These are phyloP conservation scores for Tragelaphus eurycerus DNA, from an alignment of 2,797 vertebrate species.

Conservation along the genomic window DNA sequence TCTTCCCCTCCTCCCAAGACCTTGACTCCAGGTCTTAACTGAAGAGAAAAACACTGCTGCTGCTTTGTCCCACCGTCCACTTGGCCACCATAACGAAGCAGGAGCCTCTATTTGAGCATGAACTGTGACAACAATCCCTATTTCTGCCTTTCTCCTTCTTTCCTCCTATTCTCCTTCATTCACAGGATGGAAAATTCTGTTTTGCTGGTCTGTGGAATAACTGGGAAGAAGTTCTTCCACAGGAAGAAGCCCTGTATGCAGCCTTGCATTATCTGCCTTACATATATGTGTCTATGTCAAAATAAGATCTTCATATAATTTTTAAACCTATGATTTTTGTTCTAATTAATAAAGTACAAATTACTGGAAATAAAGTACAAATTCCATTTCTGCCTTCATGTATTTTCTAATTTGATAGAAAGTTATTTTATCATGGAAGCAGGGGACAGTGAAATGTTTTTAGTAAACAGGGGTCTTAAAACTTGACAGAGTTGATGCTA, in stretches of 20 bases:
- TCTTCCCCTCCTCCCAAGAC: neutral
- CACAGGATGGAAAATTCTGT: neutral
- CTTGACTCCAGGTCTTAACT: neutral
- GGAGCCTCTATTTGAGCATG: neutral
- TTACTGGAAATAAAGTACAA: slow-evolving; percentile 12
- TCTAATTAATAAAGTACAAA: slow-evolving; percentile 12
- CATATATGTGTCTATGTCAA: neutral
- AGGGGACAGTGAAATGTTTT: neutral
- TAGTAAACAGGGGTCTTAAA: neutral
- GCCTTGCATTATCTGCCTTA: neutral
- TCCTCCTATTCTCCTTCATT: neutral
- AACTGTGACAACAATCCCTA: neutral
- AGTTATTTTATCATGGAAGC: neutral
- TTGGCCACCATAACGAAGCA: neutral
- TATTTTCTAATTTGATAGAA: slow-evolving; percentile 16
- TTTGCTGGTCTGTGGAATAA: neutral
- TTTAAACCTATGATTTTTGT: neutral
- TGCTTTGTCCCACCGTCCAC: neutral
- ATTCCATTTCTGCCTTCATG: neutral
- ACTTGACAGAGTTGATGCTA: neutral
- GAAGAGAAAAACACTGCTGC: neutral
- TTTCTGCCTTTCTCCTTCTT: neutral
- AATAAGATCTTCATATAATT: neutral
- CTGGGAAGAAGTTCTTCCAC: neutral
- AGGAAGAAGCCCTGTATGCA: neutral